A percentile compares a stretch with the other conserved stretches of the same genome.
Conservation (phyloP, 1,140 invertebrate genomes). For the Schmidtea mediterranea region DNA sequence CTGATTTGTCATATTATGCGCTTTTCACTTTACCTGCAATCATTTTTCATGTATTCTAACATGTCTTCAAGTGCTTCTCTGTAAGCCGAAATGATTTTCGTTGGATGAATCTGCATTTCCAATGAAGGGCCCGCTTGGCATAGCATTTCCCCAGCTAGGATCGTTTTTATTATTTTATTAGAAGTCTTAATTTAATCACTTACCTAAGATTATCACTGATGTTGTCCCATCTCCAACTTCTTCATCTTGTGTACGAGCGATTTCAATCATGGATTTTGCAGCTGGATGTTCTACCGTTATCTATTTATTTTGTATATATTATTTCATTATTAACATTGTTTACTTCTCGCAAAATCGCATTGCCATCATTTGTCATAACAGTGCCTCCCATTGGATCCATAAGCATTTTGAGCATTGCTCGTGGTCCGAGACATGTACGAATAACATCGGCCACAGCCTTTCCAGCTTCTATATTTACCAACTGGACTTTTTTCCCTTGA, state of each 20-base stretch:
- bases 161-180: no score
- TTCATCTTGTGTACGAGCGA: slow-evolving; percentile 92
- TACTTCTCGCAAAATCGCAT: slow-evolving; percentile 95
- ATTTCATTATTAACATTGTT: no score
- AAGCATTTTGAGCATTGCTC: slow-evolving; percentile 97
- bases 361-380: slow-evolving; percentile 97
- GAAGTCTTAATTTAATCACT: no score
- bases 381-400: slow-evolving; percentile 99
- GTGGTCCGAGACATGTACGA: slow-evolving; percentile 84
- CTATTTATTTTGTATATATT: slow-evolving; percentile 8
- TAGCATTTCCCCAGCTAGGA: slow-evolving; percentile 78
- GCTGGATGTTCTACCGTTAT: slow-evolving; percentile 91
- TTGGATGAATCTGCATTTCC: slow-evolving; percentile 79
- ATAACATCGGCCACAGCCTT: slow-evolving; percentile 97
- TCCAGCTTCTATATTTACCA: slow-evolving; percentile 83
- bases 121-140: slow-evolving; percentile 67
- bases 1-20: no score
- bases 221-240: slow-evolving; percentile 97
- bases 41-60: slow-evolving; percentile 40
- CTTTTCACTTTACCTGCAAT: neutral
- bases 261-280: slow-evolving; percentile 96
- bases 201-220: slow-evolving; percentile 49
- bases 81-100: slow-evolving; percentile 76
- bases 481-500: slow-evolving; percentile 75
- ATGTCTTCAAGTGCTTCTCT: slow-evolving; percentile 82